Evolutionary conservation across 2,888 invertebrate genomes (phyloP).

Genomic region (Chrysodeixis includens): DNA sequence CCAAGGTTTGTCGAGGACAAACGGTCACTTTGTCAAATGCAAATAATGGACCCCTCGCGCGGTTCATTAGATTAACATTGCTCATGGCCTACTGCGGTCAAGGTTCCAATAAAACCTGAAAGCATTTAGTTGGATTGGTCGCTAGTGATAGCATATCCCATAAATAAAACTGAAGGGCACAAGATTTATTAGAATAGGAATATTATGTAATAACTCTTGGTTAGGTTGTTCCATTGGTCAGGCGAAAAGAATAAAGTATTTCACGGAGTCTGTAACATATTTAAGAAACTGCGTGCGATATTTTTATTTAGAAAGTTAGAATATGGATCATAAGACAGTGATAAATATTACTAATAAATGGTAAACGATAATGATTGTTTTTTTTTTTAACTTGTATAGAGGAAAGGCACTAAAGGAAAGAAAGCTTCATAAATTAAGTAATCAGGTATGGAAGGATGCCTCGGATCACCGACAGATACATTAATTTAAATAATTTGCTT

Average conservation of each 20-base stretch:
- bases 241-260: not conserved
- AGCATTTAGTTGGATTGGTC: constrained; percentile 41
- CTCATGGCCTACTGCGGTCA: constrained; percentile 39
- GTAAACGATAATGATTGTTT: not conserved
- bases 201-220: constrained; percentile 9
- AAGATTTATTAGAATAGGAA: constrained; percentile 9
- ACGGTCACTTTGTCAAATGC: constrained; percentile 47
- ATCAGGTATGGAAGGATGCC: constrained; percentile 34
- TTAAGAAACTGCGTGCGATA: not conserved
- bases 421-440: constrained; percentile 20
- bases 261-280: not conserved
- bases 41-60: constrained; percentile 51
- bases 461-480: constrained; percentile 33
- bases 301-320: not conserved
- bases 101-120: constrained; percentile 47
- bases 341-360: not conserved
- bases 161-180: constrained; percentile 11
- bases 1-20: constrained; percentile 44
- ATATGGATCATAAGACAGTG: not conserved
- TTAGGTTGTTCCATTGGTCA: not conserved
- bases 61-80: constrained; percentile 44
- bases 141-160: constrained; percentile 18
- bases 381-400: no score
- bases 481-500: constrained; percentile 37
- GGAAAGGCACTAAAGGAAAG: constrained; percentile 4